phyloP scores from a whole-genome alignment of 2,797 vertebrate species.

The Halcyon leucocephala region DNA sequence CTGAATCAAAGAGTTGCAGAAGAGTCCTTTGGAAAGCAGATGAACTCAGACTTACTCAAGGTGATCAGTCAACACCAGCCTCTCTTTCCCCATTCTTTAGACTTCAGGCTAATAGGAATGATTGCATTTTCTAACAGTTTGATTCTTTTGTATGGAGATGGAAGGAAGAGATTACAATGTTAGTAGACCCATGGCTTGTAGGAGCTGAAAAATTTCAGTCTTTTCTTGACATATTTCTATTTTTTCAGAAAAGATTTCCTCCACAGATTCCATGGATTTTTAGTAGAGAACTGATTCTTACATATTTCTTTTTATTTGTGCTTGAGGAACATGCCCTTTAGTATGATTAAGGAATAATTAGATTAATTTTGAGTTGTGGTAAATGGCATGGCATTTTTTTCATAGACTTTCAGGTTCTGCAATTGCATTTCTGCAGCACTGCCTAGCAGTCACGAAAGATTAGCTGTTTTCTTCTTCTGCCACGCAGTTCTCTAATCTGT shows the following conservation, averaged over 20 bases:
- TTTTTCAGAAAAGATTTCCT: background rate
- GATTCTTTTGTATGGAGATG: background rate
- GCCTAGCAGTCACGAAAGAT: slow-evolving; percentile 68
- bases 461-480: slow-evolving; percentile 70
- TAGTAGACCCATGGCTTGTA: background rate
- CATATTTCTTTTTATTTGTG: slow-evolving; percentile 45
- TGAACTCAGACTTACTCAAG: background rate
- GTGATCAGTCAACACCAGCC: background rate
- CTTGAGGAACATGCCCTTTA: slow-evolving; percentile 48
- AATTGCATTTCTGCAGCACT: slow-evolving; percentile 66
- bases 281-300: background rate
- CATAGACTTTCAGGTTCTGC: slow-evolving; percentile 61
- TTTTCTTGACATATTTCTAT: background rate
- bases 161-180: background rate
- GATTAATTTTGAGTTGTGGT: slow-evolving; percentile 63
- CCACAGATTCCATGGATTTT: slow-evolving; percentile 7
- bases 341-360: slow-evolving; percentile 70
- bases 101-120: background rate
- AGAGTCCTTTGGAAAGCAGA: background rate
- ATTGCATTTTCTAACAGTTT: background rate
- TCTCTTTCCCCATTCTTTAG: background rate
- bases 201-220: background rate
- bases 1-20: slow-evolving; percentile 1
- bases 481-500: slow-evolving; percentile 65
- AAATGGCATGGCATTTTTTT: slow-evolving; percentile 50